Base-by-base conservation (phyloP, 2,888 invertebrate genomes). In the Epinotia bilunana region DNA sequence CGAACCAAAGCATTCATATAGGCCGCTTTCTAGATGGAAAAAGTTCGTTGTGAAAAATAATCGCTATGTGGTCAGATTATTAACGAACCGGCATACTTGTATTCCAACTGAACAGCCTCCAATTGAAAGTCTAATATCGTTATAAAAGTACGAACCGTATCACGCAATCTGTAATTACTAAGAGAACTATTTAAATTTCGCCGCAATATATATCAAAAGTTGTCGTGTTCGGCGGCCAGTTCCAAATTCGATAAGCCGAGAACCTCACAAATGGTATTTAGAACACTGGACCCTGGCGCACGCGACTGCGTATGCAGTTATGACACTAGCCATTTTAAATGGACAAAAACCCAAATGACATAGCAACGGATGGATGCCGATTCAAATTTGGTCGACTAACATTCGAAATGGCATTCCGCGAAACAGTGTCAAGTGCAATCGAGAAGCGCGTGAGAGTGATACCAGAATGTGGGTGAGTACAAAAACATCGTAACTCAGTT, bases 391-490 rank as follows among this genome's bases (percentile, higher is more conserved):
- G 72, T 68, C 70, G 67, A 53, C 57, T 78, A 67, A 64, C 76
- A 61, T 74, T 70, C 61, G 69, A 64, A 68, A 81, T 77, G 72
- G 76, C 79, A 78, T 80, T 74, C 77, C 77, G 57, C 71, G 28
- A 76, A 85, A 83, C 80, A 83, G 80, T 84, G 88, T 85, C 85
- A 86, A 87, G 86, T 85, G 80, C 78, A 82, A 74, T 70, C 67
- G 46, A 71, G 76, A 80, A 76, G 77, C 81, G 80, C 83, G 83
- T 84, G 83, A 83, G 84, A 82, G 78, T 61, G 73, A 78, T 80
- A 82, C 79, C 69, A 68, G 67, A 69, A 77, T 71, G 80, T 82
- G 78, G 83, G 83, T 77, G 80, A 74, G 77, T 79, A 80, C 71
- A 73, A 73, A 80, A 67, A 67, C 67, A 72, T 75, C 61, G 69